Conservation (phyloP, 2,113 vertebrate species). For the Oreotragus oreotragus region DNA sequence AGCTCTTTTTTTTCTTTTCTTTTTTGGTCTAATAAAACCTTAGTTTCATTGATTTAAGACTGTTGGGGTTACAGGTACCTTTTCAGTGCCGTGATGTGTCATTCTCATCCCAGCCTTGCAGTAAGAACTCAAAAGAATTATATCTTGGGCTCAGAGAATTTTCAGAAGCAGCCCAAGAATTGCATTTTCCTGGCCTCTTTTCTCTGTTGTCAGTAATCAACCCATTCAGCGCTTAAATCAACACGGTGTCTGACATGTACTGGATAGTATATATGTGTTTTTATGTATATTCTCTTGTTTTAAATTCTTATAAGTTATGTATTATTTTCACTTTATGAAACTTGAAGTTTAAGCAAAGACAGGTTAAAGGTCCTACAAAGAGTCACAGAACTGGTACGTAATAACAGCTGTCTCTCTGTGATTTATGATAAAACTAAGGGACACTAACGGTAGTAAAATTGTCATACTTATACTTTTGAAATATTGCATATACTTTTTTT, state of each 20-base stretch:
- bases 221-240: neutral
- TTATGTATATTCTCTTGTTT: neutral
- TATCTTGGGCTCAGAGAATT: neutral
- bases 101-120: neutral
- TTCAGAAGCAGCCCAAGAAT: neutral
- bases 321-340: slow-evolving; percentile 6
- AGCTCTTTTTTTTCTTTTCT: neutral
- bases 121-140: neutral
- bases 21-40: neutral
- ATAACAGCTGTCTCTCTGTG: neutral
- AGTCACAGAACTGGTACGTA: neutral
- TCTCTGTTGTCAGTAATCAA: neutral
- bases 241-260: neutral
- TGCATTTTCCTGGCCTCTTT: neutral
- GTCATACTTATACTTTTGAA: neutral
- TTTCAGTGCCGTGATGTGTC: neutral
- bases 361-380: neutral
- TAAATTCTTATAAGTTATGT: neutral
- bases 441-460: neutral
- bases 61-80: neutral
- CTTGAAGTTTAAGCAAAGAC: neutral
- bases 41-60: neutral
- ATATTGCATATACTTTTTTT: neutral
- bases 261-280: neutral
- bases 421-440: neutral